Conservation (phyloP, 2,888 invertebrate genomes). For the Agriopis marginaria region DNA sequence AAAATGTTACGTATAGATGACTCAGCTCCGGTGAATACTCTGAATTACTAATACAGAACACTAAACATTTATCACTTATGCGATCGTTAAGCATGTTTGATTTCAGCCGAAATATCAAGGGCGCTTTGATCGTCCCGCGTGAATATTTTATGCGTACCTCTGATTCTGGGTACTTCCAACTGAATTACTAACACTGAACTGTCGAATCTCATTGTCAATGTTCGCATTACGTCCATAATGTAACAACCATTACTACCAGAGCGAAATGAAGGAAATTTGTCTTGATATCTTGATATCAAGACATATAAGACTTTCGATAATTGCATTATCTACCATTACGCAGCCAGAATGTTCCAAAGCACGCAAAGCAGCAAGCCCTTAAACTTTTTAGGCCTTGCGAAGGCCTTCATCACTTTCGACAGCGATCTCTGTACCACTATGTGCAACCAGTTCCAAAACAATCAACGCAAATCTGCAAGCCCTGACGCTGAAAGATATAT, state of each 20-base stretch:
- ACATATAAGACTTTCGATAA: no score
- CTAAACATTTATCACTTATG: constrained; percentile 19
- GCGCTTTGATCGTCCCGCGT: constrained; percentile 14
- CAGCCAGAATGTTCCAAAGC: no score
- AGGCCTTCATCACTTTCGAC: no score
- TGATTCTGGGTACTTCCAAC: constrained; percentile 6
- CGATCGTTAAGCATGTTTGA: constrained; percentile 16
- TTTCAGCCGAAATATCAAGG: constrained; percentile 13
- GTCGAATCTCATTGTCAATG: constrained; percentile 6
- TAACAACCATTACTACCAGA: not conserved
- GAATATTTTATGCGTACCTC: constrained; percentile 13
- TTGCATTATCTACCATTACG: no score
- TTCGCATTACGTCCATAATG: not conserved
- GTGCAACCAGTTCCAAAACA: no score
- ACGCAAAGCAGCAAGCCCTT: no score
- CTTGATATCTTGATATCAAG: no score
- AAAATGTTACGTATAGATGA: constrained; percentile 8
- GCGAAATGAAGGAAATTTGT: not conserved
- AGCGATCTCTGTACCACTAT: no score
- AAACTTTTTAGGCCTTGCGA: no score
- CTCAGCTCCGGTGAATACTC: constrained; percentile 10
- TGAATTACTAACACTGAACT: constrained; percentile 13
- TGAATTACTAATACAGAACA: constrained; percentile 12
- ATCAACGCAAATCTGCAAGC: no score
- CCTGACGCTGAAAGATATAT: no score